These are phyloP conservation scores for Hemibagrus wyckioides DNA, from an alignment of 2,113 vertebrate species.

Conservation along the genomic window DNA sequence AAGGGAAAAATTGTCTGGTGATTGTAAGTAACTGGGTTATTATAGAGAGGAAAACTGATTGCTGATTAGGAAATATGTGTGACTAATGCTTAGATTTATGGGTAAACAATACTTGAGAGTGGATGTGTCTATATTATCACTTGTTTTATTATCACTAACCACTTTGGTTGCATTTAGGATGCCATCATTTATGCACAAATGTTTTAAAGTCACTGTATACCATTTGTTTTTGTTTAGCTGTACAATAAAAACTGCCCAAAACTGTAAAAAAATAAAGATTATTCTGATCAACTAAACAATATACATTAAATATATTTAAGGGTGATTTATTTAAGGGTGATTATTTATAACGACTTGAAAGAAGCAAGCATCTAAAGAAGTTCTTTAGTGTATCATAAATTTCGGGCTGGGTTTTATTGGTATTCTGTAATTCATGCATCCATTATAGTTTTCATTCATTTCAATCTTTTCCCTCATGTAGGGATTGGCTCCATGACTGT, in stretches of 20 bases:
- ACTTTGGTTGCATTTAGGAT: background rate
- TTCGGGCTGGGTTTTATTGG: background rate
- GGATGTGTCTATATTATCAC: background rate
- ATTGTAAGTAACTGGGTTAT: background rate
- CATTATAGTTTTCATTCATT: background rate
- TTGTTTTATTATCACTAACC: background rate
- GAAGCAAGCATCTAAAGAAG: background rate
- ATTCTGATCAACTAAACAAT: background rate
- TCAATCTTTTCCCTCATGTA: background rate
- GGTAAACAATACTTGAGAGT: background rate
- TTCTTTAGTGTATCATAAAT: background rate
- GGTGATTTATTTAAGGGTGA: background rate
- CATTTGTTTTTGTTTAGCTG: background rate
- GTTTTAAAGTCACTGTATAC: background rate
- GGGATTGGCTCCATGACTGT: constrained; percentile 83
- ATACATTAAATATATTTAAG: background rate
- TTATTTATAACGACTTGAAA: background rate
- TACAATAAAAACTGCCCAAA: background rate
- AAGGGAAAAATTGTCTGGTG: background rate
- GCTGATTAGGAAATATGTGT: background rate
- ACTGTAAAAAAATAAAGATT: background rate
- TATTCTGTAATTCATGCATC: constrained; percentile 8
- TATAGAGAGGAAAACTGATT: background rate
- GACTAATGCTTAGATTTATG: background rate
- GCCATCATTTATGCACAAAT: background rate